Conservation (phyloP, 2,888 invertebrate genomes). For the Allygus modestus region DNA sequence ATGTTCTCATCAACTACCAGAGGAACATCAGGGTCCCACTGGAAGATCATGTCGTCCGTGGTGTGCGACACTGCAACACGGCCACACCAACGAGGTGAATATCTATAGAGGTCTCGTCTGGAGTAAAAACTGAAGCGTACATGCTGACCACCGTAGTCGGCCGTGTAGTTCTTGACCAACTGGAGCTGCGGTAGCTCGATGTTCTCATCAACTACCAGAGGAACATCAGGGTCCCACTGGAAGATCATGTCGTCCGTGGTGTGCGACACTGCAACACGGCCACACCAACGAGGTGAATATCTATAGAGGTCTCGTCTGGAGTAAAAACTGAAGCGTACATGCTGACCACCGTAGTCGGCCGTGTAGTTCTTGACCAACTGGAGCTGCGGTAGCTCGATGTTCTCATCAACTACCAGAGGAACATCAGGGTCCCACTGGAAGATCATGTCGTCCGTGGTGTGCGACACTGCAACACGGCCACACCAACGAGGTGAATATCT, state of each 20-base stretch:
- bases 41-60: slow-evolving; percentile 94
- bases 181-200: slow-evolving; percentile 94
- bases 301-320: too few species aligned
- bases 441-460: slow-evolving; percentile 95
- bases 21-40: slow-evolving; percentile 95
- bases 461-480: slow-evolving; percentile 83
- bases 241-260: slow-evolving; percentile 96
- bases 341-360: too few species aligned
- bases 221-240: slow-evolving; percentile 94
- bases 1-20: slow-evolving; percentile 93
- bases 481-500: too few species aligned
- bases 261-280: slow-evolving; percentile 85
- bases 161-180: slow-evolving; percentile 91
- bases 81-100: neutral
- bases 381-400: slow-evolving; percentile 94
- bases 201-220: slow-evolving; percentile 92
- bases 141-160: too few species aligned
- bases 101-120: too few species aligned
- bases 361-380: slow-evolving; percentile 92
- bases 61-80: slow-evolving; percentile 90
- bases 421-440: slow-evolving; percentile 96
- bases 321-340: too few species aligned
- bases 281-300: neutral
- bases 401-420: slow-evolving; percentile 91
- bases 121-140: too few species aligned